phyloP scores from a whole-genome alignment of 2,888 invertebrate species.

The Antheraea yamamai region DNA sequence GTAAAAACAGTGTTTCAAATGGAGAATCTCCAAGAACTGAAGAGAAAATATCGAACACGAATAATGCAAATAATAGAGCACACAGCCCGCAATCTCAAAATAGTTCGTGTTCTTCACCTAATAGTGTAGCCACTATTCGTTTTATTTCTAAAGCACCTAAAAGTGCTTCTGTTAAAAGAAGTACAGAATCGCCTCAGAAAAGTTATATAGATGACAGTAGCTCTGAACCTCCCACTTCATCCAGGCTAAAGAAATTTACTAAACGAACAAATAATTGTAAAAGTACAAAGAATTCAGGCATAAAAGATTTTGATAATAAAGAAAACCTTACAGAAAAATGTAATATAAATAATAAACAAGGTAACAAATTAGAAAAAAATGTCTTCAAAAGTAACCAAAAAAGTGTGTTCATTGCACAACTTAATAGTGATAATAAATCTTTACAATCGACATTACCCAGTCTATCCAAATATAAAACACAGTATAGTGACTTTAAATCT shows the following conservation, averaged over 20 bases:
- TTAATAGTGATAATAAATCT: conserved; percentile 41
- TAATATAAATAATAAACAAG: conserved; percentile 35
- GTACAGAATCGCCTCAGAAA: conserved; percentile 47
- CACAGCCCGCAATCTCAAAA: conserved; percentile 52
- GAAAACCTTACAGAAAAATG: conserved; percentile 61
- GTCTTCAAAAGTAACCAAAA: conserved; percentile 45
- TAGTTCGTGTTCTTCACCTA: conserved; percentile 67
- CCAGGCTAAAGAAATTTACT: conserved; percentile 47
- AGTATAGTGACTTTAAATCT: conserved; percentile 44
- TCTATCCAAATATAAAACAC: conserved; percentile 42
- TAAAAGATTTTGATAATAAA: conserved; percentile 49
- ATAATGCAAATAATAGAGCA: conserved; percentile 32
- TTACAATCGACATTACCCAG: conserved; percentile 36
- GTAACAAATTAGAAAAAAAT: conserved; percentile 36
- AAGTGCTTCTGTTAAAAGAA: conserved; percentile 39
- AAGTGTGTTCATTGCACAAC: conserved; percentile 50
- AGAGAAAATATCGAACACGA: conserved; percentile 27
- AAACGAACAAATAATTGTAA: conserved; percentile 41
- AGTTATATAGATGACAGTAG: conserved; percentile 45
- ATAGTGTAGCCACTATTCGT: conserved; percentile 64
- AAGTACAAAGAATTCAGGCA: conserved; percentile 40
- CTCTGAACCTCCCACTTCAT: conserved; percentile 44
- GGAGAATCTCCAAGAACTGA: conserved; percentile 33
- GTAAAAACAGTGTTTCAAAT: conserved; percentile 37
- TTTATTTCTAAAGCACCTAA: conserved; percentile 39